Evolutionary conservation across 2,113 vertebrate species (phyloP).

Genomic region (Harpagus bidentatus): DNA sequence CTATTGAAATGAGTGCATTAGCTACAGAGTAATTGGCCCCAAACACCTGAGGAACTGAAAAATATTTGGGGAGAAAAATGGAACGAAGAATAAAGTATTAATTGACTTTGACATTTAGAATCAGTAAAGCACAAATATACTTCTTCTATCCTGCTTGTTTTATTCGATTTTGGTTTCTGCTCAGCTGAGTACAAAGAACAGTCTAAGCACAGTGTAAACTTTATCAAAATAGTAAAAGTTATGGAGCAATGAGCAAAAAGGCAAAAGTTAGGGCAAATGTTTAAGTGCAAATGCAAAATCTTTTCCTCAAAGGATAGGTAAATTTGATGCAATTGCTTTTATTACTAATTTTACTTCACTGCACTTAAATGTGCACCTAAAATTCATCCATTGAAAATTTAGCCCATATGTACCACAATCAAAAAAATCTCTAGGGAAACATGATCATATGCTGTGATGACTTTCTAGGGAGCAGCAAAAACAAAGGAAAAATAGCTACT

Average conservation of each 20-base stretch:
- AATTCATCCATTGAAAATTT: not conserved
- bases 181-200: not conserved
- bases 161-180: not conserved
- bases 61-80: not conserved
- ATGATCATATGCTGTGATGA: not conserved
- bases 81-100: not conserved
- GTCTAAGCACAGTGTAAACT: not conserved
- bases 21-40: not conserved
- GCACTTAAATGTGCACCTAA: not conserved
- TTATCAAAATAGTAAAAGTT: not conserved
- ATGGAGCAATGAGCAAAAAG: not conserved
- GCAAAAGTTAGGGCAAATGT: not conserved
- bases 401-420: not conserved
- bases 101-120: not conserved
- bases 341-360: constrained; percentile 4
- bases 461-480: not conserved
- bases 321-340: constrained; percentile 2
- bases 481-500: not conserved
- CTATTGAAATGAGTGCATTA: not conserved
- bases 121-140: not conserved
- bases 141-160: not conserved
- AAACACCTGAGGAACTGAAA: not conserved
- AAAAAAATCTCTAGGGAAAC: not conserved
- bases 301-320: constrained; percentile 17
- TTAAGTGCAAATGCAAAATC: not conserved